Percentiles rank a stretch among this genome's conserved stretches.
These are phyloP conservation scores for Bradysia coprophila DNA, from an alignment of 1,140 invertebrate species.

Conservation along the genomic window DNA sequence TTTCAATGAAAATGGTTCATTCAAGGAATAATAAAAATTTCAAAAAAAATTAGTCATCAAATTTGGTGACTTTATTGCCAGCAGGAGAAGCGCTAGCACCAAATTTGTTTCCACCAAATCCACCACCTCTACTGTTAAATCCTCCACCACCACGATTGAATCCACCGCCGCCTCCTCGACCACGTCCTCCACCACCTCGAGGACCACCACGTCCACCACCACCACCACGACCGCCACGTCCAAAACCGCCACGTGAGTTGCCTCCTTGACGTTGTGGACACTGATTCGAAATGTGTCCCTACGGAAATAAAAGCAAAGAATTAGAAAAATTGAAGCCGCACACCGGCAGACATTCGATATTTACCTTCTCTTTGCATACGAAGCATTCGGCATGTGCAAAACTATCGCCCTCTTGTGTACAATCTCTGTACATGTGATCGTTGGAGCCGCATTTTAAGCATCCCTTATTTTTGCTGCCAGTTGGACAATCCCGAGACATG, in stretches of 20 bases:
- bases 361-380: background rate
- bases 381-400: background rate
- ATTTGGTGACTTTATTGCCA: background rate
- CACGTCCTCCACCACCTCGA: background rate
- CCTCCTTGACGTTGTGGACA: background rate
- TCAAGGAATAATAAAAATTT: too few relatives aligned
- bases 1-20: too few relatives aligned
- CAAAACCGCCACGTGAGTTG: too few relatives aligned
- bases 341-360: background rate
- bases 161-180: background rate
- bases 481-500: background rate
- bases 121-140: background rate
- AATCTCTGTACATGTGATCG: background rate
- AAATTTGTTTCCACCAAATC: background rate
- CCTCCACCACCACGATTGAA: background rate
- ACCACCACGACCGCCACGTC: background rate
- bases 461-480: background rate
- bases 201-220: background rate
- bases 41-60: background rate
- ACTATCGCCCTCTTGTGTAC: background rate
- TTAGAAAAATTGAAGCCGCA: background rate
- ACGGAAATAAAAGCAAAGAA: background rate
- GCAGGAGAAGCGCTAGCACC: background rate
- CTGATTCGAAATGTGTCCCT: slow-evolving; percentile 1
- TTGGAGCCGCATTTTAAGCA: background rate